Evolutionary conservation across 2,113 vertebrate genomes (phyloP).

Genomic region (Neoarius graeffei): DNA sequence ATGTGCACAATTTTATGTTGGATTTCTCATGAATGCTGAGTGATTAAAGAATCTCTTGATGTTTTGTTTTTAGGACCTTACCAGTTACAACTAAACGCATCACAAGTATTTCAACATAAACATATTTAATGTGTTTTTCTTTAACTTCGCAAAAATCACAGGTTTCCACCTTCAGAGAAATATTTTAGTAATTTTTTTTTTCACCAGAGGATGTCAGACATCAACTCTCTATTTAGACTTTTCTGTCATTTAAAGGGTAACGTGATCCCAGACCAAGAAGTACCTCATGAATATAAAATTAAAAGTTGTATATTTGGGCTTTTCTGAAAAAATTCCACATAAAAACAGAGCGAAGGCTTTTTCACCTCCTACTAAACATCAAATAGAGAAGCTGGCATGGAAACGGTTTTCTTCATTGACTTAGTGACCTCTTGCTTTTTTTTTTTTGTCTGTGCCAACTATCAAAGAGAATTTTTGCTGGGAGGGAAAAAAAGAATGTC

Average conservation of each 20-base stretch:
- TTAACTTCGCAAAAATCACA: not conserved
- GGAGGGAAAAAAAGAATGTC: constrained; percentile 47
- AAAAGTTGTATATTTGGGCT: not conserved
- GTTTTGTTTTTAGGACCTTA: not conserved
- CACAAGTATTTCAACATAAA: not conserved
- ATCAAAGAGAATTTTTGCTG: constrained; percentile 38
- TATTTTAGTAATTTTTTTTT: not conserved
- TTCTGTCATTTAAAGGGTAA: not conserved
- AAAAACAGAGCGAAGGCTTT: constrained; percentile 1
- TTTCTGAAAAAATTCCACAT: constrained; percentile 6
- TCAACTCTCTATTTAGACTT: not conserved
- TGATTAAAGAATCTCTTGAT: not conserved
- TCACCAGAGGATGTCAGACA: not conserved
- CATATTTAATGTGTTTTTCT: not conserved
- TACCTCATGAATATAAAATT: not conserved
- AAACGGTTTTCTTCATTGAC: constrained; percentile 47
- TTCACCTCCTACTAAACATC: constrained; percentile 50
- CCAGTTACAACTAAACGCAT: not conserved
- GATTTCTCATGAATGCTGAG: not conserved
- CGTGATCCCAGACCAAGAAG: not conserved
- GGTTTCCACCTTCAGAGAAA: not conserved
- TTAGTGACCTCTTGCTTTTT: constrained; percentile 44
- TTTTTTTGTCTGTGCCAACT: constrained; percentile 19
- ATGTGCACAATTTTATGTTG: too few relatives aligned
- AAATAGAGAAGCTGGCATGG: constrained; percentile 59